Evolutionary conservation across 1,140 invertebrate species (phyloP).

Genomic region (Anastrepha obliqua): DNA sequence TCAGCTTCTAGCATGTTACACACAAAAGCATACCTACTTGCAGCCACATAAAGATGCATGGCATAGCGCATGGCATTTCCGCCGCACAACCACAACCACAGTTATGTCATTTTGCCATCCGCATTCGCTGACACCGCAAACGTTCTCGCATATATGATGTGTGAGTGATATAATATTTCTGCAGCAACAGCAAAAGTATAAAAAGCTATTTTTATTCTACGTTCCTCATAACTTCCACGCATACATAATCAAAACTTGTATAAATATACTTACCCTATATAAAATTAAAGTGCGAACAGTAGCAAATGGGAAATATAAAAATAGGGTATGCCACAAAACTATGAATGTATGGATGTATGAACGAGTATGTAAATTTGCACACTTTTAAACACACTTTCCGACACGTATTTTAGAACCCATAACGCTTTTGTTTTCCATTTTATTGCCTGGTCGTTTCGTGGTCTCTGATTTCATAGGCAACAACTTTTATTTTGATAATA

Average conservation of each 20-base stretch:
- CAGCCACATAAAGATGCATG: conserved; percentile 27
- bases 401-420: no score
- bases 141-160: conserved; percentile 10
- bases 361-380: no score
- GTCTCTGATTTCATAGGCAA: no score
- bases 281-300: not conserved
- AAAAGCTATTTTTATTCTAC: not conserved
- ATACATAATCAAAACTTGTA: no score
- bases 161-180: conserved; percentile 47
- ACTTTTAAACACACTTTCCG: no score
- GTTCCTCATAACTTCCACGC: conserved; percentile 19
- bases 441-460: no score
- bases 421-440: no score
- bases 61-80: conserved; percentile 35
- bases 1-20: not conserved
- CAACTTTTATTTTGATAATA: no score
- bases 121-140: conserved; percentile 42
- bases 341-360: no score
- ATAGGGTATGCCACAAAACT: not conserved
- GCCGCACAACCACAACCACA: conserved; percentile 23
- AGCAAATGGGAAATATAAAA: not conserved
- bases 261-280: not conserved
- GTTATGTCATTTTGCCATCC: conserved; percentile 42
- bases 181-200: conserved; percentile 2
- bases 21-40: not conserved